Evolutionary conservation across 2,113 vertebrate species (phyloP).

Genomic region (Chinchilla lanigera): DNA sequence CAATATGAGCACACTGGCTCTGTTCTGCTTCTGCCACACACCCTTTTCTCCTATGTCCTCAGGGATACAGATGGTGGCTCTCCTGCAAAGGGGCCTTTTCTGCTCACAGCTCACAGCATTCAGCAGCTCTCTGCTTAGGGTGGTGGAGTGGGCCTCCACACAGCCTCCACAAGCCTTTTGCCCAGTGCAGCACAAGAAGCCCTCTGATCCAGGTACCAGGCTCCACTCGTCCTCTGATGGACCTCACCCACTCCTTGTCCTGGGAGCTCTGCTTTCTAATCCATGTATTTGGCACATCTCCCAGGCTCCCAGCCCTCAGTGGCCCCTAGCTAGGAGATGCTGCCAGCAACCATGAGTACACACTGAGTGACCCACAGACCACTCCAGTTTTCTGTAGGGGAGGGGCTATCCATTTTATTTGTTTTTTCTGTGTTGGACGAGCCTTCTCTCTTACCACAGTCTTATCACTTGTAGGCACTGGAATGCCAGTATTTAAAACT

Average conservation of each 20-base stretch:
- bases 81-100: neutral
- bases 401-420: too few relatives aligned
- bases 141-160: neutral
- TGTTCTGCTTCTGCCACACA: neutral
- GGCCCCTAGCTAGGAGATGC: too few relatives aligned
- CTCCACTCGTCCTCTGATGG: neutral
- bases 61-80: neutral
- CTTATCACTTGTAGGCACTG: neutral
- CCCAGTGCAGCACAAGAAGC: neutral
- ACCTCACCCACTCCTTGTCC: neutral
- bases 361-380: neutral
- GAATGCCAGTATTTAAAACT: neutral
- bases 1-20: neutral
- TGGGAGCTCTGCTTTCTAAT: neutral
- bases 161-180: neutral
- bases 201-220: neutral
- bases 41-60: neutral
- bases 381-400: neutral
- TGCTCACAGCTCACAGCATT: neutral
- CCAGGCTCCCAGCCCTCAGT: neutral
- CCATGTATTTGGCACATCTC: neutral
- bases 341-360: neutral
- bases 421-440: neutral
- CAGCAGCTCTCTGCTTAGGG: neutral
- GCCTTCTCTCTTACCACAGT: neutral